Evolutionary conservation across 2,888 invertebrate genomes (phyloP).

Genomic region (Dryocosmus kuriphilus): DNA sequence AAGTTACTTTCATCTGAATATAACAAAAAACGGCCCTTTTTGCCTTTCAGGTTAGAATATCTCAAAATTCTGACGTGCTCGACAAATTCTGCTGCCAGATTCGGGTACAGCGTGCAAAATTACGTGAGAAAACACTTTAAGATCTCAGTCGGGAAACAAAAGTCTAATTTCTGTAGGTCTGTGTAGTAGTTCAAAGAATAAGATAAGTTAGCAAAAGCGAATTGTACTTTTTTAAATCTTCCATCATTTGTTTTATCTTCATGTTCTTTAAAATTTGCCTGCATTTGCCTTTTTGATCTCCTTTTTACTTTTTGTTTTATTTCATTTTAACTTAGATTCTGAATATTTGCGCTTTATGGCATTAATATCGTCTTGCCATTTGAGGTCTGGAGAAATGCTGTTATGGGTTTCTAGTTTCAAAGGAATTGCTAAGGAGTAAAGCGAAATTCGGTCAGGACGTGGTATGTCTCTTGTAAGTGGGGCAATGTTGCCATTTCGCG

Average conservation of each 20-base stretch:
- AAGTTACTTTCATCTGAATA: no score
- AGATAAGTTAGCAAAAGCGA: not conserved
- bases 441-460: not conserved
- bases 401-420: constrained; percentile 12
- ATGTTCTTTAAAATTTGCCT: not conserved
- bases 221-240: not conserved
- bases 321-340: no score
- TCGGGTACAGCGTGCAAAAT: no score
- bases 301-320: not conserved
- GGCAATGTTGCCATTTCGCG: constrained; percentile 14
- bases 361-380: not conserved
- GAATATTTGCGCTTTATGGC: not conserved
- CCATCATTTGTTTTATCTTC: not conserved
- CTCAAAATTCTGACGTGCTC: no score
- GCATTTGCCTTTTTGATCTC: not conserved
- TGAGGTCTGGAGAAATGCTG: not conserved
- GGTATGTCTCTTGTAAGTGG: constrained; percentile 13
- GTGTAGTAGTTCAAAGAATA: not conserved
- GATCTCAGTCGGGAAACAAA: no score
- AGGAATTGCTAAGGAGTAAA: not conserved
- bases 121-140: no score
- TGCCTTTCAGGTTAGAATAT: no score
- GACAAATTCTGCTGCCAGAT: no score
- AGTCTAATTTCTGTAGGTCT: no score
- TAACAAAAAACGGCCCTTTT: no score